Evolutionary conservation across 2,888 invertebrate species (phyloP).

Genomic region (Endotricha flammealis): DNA sequence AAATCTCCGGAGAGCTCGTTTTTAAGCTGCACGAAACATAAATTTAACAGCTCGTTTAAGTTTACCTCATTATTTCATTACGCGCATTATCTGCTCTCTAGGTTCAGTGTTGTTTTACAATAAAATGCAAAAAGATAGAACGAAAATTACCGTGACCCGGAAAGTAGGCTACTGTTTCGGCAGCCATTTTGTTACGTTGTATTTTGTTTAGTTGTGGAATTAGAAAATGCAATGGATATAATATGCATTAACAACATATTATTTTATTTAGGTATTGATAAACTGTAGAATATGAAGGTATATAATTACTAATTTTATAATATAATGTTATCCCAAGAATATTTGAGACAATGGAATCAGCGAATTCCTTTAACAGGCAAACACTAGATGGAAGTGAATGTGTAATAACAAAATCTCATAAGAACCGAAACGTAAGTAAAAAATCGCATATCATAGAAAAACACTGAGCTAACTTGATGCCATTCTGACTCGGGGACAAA

Average conservation of each 20-base stretch:
- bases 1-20: constrained; percentile 64
- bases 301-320: no score
- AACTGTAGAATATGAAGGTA: no score
- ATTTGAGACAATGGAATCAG: not conserved
- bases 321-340: no score
- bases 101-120: constrained; percentile 20
- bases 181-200: no score
- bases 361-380: not conserved
- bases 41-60: constrained; percentile 72
- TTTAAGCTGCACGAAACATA: constrained; percentile 72
- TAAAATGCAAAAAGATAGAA: no score
- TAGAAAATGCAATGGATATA: no score
- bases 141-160: no score
- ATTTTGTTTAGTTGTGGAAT: no score
- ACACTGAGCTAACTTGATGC: constrained; percentile 55
- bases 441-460: constrained; percentile 28
- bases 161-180: no score
- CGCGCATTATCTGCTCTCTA: constrained; percentile 50
- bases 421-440: constrained; percentile 1
- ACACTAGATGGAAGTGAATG: not conserved
- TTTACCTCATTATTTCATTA: constrained; percentile 73
- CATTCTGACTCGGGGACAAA: constrained; percentile 66
- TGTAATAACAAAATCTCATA: constrained; percentile 4
- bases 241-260: no score
- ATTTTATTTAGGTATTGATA: no score